Evolutionary conservation across 2,113 vertebrate species (phyloP).

Genomic region (Cervus canadensis): DNA sequence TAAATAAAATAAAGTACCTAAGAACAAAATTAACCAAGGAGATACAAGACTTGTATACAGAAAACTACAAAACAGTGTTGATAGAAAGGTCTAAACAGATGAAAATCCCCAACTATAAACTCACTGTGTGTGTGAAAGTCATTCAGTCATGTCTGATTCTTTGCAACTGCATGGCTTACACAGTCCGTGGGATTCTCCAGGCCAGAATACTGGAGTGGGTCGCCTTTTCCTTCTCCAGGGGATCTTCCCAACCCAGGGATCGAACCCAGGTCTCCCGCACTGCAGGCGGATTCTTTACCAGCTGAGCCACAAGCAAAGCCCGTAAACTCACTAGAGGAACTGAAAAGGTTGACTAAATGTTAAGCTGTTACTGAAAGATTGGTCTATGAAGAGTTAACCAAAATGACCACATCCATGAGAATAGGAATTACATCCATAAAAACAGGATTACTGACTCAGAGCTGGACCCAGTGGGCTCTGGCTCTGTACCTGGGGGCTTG

Average conservation of each 20-base stretch:
- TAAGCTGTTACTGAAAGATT: background rate
- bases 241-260: background rate
- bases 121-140: background rate
- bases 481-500: background rate
- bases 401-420: background rate
- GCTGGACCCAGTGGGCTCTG: background rate
- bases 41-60: background rate
- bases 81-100: background rate
- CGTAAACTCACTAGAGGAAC: background rate
- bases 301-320: background rate
- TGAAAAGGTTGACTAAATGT: background rate
- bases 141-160: background rate
- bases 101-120: background rate
- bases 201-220: background rate
- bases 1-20: background rate
- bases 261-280: accelerated
- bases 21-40: background rate
- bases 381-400: background rate
- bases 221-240: background rate
- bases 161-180: background rate
- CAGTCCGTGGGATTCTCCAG: background rate
- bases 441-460: background rate
- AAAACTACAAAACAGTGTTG: background rate
- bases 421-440: background rate
- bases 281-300: background rate